These are phyloP conservation scores for Myopa tessellatipennis DNA, from an alignment of 2,888 invertebrate species.

Conservation along the genomic window DNA sequence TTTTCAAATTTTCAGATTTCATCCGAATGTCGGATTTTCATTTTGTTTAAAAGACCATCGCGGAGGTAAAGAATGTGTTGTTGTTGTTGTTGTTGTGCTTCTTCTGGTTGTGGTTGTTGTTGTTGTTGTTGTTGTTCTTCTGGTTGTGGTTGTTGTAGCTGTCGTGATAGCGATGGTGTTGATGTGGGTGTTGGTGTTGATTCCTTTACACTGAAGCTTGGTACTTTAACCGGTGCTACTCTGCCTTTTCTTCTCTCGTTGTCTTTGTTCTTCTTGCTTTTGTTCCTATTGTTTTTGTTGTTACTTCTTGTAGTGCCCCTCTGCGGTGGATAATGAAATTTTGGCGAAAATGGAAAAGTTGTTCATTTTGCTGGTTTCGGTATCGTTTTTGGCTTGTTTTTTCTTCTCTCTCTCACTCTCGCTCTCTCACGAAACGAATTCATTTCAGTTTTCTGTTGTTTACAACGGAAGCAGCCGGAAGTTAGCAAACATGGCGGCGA, in stretches of 20 bases:
- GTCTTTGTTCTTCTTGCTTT: slow-evolving; percentile 1
- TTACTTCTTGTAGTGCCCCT: background rate
- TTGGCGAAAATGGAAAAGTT: slow-evolving; percentile 31
- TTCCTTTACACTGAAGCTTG: too few relatives aligned
- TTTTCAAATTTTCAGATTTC: slow-evolving; percentile 23
- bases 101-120: background rate
- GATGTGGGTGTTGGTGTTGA: slow-evolving; percentile 4
- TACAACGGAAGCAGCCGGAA: slow-evolving; percentile 41
- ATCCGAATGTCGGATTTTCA: slow-evolving; percentile 36
- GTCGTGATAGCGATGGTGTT: background rate
- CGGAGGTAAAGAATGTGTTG: slow-evolving; percentile 45
- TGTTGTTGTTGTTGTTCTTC: too few relatives aligned
- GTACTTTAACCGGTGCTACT: background rate
- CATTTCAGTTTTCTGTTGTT: slow-evolving; percentile 28
- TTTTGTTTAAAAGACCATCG: slow-evolving; percentile 53
- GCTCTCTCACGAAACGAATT: background rate
- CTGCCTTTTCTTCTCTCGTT: background rate
- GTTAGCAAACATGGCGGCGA: slow-evolving; percentile 10
- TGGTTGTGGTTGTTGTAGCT: slow-evolving; percentile 32
- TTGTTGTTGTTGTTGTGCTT: slow-evolving; percentile 33
- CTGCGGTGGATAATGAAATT: slow-evolving; percentile 34
- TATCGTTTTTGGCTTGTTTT: background rate
- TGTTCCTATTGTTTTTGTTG: background rate
- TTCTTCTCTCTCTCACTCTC: background rate
- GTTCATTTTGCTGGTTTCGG: background rate